A percentile compares a stretch with the other conserved stretches of the same genome.
These are phyloP conservation scores for Chrysina gloriosa DNA, from an alignment of 2,888 invertebrate species.

Conservation along the genomic window DNA sequence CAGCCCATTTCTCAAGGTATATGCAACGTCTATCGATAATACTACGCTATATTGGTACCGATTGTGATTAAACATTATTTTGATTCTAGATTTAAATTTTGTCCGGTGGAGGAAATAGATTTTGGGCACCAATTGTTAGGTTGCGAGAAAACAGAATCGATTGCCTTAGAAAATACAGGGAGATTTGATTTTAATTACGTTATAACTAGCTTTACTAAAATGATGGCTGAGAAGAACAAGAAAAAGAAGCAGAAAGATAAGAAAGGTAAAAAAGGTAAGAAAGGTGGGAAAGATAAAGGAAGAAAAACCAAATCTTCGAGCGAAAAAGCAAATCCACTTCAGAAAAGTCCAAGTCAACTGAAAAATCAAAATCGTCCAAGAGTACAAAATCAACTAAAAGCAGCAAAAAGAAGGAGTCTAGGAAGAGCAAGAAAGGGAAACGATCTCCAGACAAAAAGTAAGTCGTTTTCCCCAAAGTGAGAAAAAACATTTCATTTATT, in stretches of 20 bases:
- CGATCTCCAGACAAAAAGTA: constrained; percentile 46
- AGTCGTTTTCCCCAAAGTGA: background rate
- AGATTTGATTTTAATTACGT: constrained; percentile 66
- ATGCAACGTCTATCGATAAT: background rate
- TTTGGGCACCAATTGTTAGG: constrained; percentile 71
- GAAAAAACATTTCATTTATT: no score
- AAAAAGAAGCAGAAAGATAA: constrained; percentile 39
- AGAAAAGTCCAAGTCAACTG: constrained; percentile 31
- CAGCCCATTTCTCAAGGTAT: constrained; percentile 56
- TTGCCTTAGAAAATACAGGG: constrained; percentile 72
- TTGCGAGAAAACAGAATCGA: constrained; percentile 66
- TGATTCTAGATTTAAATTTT: constrained; percentile 68
- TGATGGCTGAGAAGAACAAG: constrained; percentile 44
- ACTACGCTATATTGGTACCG: background rate
- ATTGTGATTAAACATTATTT: background rate
- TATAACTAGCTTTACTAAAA: constrained; percentile 49
- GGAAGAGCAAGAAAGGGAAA: constrained; percentile 46
- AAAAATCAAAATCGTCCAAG: constrained; percentile 40
- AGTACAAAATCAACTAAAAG: constrained; percentile 44
- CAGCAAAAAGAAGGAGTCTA: constrained; percentile 43
- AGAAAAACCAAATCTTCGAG: constrained; percentile 41
- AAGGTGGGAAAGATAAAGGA: constrained; percentile 39
- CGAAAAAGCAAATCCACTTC: constrained; percentile 43
- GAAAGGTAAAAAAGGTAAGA: constrained; percentile 41
- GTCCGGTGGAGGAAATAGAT: constrained; percentile 70